Conservation (phyloP, 2,113 vertebrate genomes). For the Eretmochelys imbricata region DNA sequence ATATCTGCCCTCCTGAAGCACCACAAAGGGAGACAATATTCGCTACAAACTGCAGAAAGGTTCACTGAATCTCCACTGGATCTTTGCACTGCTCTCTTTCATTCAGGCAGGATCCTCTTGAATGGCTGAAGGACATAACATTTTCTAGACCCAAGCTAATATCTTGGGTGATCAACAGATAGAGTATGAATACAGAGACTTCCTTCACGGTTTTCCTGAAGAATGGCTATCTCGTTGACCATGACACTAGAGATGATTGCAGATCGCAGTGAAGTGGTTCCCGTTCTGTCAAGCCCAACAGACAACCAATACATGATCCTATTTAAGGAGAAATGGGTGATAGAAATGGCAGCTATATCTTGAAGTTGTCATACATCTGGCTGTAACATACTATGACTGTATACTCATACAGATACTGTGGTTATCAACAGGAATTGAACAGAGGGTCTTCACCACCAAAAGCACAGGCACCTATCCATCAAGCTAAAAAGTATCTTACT, state of each 20-base stretch:
- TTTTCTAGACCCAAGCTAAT: neutral
- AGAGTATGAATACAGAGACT: neutral
- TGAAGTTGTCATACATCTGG: neutral
- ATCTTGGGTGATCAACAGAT: neutral
- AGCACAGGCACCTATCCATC: neutral
- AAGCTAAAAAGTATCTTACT: neutral
- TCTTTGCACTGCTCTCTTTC: neutral
- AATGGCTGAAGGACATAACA: neutral
- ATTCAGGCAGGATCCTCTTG: rapidly evolving
- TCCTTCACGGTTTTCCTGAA: neutral
- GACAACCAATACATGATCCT: neutral
- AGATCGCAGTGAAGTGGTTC: neutral
- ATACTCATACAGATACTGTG: neutral
- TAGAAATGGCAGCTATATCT: neutral
- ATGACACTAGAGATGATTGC: neutral
- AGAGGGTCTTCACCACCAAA: neutral
- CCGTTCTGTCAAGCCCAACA: neutral
- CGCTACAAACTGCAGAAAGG: rapidly evolving
- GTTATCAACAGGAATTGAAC: neutral
- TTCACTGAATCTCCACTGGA: neutral
- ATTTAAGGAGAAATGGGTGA: neutral
- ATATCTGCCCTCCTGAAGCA: neutral
- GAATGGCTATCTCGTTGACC: neutral
- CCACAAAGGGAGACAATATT: neutral
- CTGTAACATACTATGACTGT: neutral